Base-by-base conservation (phyloP, 2,797 vertebrate genomes). In the Liparis tanakae region DNA sequence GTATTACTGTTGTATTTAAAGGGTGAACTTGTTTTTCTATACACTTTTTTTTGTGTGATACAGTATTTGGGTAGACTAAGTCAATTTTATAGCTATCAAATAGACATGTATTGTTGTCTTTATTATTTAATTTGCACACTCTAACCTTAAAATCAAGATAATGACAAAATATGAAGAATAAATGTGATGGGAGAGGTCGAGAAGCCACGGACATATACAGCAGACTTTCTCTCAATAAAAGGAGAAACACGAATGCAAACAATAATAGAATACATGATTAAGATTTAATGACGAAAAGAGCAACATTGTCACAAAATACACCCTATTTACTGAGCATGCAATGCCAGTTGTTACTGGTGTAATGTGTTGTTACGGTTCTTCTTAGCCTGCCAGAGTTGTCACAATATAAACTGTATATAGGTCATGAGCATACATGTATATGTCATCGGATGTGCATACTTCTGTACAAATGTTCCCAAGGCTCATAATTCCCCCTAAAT, bases 401-500 rank as follows among this genome's bases (percentile, higher is more conserved):
- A 50, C 33, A 55, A 3, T 37, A 4, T 51, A 39, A 53, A 10
- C 13, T 51, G 20, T 51, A 12, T 37, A 48, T 44, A 25, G 36
- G n/a, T 74, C 4, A 55, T 73, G 25, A 63, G 20, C 25, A 58
- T 53, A 30, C 15, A 41, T 64, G 20, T 76, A 56, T 20, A 70
- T 7, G 18, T 39, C 57, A 59, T 39, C 53, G 7, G 10, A 58
- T 73, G 25, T 66, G 25, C 37, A 58, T 57, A 22, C 15, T 46
- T 67, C 18, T 74, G 59, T 37, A 70, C 78, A 81, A 48, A 73
- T 81, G 55, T 76, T 84, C 68, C 41, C 60, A 30, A 48, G 62
- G 48, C 70, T 61, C 53, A 41, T 69, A 82, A 75, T 76, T 80
- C 70, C 43, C 51, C 55, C 13, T 53, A 62, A 82, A 62, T 69